phyloP scores from a whole-genome alignment of 1,140 invertebrate genomes.

The Diprion similis region DNA sequence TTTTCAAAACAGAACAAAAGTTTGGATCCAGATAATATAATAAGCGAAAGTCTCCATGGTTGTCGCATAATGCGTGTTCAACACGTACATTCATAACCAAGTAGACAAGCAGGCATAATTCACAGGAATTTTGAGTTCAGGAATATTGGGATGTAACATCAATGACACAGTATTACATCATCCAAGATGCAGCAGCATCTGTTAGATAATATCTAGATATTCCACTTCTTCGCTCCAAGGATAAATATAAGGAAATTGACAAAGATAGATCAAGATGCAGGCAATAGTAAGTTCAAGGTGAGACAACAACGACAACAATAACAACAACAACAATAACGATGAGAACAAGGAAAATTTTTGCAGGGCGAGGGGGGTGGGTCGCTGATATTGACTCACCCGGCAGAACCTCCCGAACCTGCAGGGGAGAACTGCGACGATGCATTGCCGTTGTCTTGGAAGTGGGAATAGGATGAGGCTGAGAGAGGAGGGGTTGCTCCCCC shows the following conservation, averaged over 20 bases:
- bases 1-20: too few species aligned
- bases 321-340: slow-evolving; percentile 18
- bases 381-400: slow-evolving; percentile 54
- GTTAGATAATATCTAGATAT: slow-evolving; percentile 6
- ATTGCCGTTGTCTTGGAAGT: slow-evolving; percentile 52
- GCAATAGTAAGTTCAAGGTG: slow-evolving; percentile 19
- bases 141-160: not conserved
- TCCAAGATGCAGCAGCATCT: not conserved
- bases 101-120: too few species aligned
- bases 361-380: slow-evolving; percentile 29
- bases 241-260: slow-evolving; percentile 13
- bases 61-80: slow-evolving; percentile 10
- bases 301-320: slow-evolving; percentile 12
- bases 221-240: not conserved
- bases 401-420: slow-evolving; percentile 50
- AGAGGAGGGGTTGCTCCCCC: slow-evolving; percentile 57
- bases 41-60: slow-evolving; percentile 1
- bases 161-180: too few species aligned
- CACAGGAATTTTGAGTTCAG: slow-evolving; percentile 17
- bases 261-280: slow-evolving; percentile 8
- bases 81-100: too few species aligned
- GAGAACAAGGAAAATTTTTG: slow-evolving; percentile 1
- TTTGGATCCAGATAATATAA: slow-evolving; percentile 20
- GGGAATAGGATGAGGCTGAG: slow-evolving; percentile 60
- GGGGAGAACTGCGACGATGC: slow-evolving; percentile 53